Percentiles rank a stretch among this genome's conserved stretches.
phyloP scores from a whole-genome alignment of 2,797 vertebrate genomes.

The Nannoperca australis region DNA sequence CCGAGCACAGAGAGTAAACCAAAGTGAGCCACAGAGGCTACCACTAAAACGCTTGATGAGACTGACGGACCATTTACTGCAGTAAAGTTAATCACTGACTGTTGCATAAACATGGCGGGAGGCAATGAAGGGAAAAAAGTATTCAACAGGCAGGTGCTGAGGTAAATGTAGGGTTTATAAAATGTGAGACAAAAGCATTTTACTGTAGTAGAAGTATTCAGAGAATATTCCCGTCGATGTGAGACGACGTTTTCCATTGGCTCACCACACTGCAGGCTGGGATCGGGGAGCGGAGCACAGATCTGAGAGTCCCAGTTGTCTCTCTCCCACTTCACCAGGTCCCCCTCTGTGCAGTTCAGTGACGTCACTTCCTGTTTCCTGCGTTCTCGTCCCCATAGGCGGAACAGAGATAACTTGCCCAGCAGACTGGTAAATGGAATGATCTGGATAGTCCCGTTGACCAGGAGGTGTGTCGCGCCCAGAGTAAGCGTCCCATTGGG shows the following conservation, averaged over 20 bases:
- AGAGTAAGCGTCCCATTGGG: slow-evolving; percentile 81
- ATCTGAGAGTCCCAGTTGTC: slow-evolving; percentile 69
- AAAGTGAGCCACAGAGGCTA: not conserved
- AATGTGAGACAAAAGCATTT: not conserved
- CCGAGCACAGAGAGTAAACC: slow-evolving; percentile 24
- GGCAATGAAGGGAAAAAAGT: not conserved
- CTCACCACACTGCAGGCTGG: slow-evolving; percentile 82
- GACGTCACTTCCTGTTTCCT: slow-evolving; percentile 63
- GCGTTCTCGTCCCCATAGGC: slow-evolving; percentile 80
- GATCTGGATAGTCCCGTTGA: slow-evolving; percentile 14
- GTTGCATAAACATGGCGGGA: slow-evolving; percentile 7
- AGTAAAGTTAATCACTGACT: slow-evolving; percentile 10
- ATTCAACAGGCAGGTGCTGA: not conserved
- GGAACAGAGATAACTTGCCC: slow-evolving; percentile 80
- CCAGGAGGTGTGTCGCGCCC: slow-evolving; percentile 64
- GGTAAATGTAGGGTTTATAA: not conserved
- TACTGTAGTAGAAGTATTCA: not conserved
- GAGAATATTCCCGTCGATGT: too few relatives aligned
- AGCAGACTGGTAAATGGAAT: not conserved
- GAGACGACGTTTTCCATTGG: not conserved
- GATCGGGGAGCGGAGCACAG: slow-evolving; percentile 42
- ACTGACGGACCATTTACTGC: slow-evolving; percentile 19
- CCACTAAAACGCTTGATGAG: slow-evolving; percentile 29
- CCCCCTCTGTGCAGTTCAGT: slow-evolving; percentile 79
- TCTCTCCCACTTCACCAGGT: slow-evolving; percentile 81